Base-by-base conservation (phyloP, 2,888 invertebrate species). In the Phyto melanocephala region DNA sequence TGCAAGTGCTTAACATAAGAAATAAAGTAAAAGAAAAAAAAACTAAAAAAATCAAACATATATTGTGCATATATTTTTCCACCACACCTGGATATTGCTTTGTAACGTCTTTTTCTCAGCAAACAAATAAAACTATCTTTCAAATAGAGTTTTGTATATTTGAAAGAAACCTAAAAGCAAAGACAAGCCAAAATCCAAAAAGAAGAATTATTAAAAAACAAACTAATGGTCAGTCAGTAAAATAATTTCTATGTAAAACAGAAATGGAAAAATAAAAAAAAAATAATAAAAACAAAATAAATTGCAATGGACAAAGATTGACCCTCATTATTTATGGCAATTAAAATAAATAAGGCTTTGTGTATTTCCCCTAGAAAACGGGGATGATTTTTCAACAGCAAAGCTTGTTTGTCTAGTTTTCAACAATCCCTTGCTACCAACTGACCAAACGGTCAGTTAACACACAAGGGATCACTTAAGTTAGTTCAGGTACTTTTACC, bases 271-370 rank as follows among this genome's bases (percentile, higher is more conserved):
- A 52, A 37, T 15, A 6, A 35, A 50, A 75, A 58, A 7, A 37
- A 37, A 40, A 13, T 4, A 40, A 11, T 0, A 45, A n/a, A 68
- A 45, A 62, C n/a, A 54, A 63, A 35, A 20, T n/a, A 47, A 75
- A 75, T 54, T 63, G 63, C 72, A 15, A n/a, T 54, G 54, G 45
- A 45, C 11, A 47, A 17, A 63, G 50, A 47, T 67, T 75, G 82
- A 79, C 82, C 82, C 82, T 79, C 79, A 79, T 82, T 82, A 82
- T 79, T 82, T 75, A 82, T 79, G 62, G 82, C 82, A 82, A 82
- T 82, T 82, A 82, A 82, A 79, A 82, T 76, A 82, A 79, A 82
- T 79, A 71, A 70, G 65, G n/a, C 71, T 76, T 76, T 75, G 65
- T 81, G 17, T 63, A 40, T 8, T 72, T 22, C n/a, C 8, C 33